Conservation (phyloP, 2,797 vertebrate genomes). For the Hybognathus amarus region DNA sequence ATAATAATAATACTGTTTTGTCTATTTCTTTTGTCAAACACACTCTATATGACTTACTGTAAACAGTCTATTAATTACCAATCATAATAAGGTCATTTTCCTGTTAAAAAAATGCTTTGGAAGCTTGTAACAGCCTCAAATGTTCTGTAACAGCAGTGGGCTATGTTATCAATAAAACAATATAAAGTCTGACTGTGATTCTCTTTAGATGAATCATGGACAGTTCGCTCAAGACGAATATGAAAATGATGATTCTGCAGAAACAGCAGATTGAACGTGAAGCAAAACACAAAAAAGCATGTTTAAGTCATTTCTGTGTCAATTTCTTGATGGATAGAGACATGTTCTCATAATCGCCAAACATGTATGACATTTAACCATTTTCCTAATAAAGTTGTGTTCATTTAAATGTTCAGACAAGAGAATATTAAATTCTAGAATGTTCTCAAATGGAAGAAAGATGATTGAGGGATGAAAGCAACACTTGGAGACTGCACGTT, state of each 20-base stretch:
- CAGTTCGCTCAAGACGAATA: slow-evolving; percentile 94
- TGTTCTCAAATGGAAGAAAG: not conserved
- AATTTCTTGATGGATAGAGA: slow-evolving; percentile 83
- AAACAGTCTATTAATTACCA: not conserved
- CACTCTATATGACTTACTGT: not conserved
- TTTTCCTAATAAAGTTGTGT: not conserved
- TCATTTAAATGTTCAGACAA: not conserved
- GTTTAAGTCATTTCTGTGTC: not conserved
- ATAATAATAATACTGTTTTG: not conserved
- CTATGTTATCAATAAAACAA: not conserved
- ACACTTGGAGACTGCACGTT: too few species aligned
- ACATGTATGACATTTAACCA: slow-evolving; percentile 76
- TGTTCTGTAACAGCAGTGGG: too few species aligned
- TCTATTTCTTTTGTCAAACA: not conserved
- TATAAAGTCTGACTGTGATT: not conserved
- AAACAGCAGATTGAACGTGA: slow-evolving; percentile 84
- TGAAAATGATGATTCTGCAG: slow-evolving; percentile 86
- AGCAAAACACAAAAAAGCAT: not conserved
- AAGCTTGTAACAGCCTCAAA: not conserved
- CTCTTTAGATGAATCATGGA: slow-evolving; percentile 88
- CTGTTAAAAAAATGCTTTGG: too few species aligned
- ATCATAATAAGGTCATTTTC: not conserved
- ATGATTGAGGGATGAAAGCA: not conserved
- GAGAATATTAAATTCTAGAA: not conserved
- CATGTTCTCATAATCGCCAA: slow-evolving; percentile 88